Evolutionary conservation across 1,140 invertebrate genomes (phyloP).

Genomic region (Cotesia chilonis): DNA sequence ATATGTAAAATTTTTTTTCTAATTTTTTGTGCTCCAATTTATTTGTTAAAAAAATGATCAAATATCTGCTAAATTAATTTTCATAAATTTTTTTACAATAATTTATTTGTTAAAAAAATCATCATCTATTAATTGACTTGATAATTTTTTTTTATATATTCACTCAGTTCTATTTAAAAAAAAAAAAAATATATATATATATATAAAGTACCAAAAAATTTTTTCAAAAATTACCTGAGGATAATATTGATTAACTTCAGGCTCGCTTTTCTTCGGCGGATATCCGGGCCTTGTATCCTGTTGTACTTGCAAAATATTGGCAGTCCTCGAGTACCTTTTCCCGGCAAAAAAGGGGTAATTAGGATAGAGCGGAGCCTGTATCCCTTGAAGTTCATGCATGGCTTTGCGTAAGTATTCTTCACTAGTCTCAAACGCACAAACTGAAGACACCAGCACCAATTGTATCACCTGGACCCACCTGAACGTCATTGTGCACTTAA

Average conservation of each 20-base stretch:
- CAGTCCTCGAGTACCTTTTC: slow-evolving; percentile 26
- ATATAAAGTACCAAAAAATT: too few species aligned
- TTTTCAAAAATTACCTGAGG: too few species aligned
- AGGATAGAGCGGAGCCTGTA: slow-evolving; percentile 40
- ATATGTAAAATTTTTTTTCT: too few species aligned
- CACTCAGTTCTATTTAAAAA: too few species aligned
- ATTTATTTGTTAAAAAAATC: too few species aligned
- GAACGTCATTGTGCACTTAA: neutral
- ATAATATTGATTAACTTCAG: neutral
- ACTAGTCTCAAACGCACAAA: slow-evolving; percentile 42
- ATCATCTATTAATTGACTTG: too few species aligned
- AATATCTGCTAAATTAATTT: too few species aligned
- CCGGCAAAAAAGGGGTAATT: slow-evolving; percentile 31
- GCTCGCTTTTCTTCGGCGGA: slow-evolving; percentile 1
- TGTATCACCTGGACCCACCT: neutral
- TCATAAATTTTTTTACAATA: too few species aligned
- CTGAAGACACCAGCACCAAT: neutral
- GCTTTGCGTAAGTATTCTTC: slow-evolving; percentile 51
- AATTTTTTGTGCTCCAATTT: too few species aligned
- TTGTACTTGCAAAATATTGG: slow-evolving; percentile 10
- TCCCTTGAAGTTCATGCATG: slow-evolving; percentile 48
- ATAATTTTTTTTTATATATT: too few species aligned
- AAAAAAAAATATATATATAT: too few species aligned
- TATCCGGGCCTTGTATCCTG: slow-evolving; percentile 14
- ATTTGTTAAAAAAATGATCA: too few species aligned